Evolutionary conservation across 2,888 invertebrate species (phyloP), one percentile per base, ranked within the genome.

Genomic region (Drosophila picticornis): DNA sequence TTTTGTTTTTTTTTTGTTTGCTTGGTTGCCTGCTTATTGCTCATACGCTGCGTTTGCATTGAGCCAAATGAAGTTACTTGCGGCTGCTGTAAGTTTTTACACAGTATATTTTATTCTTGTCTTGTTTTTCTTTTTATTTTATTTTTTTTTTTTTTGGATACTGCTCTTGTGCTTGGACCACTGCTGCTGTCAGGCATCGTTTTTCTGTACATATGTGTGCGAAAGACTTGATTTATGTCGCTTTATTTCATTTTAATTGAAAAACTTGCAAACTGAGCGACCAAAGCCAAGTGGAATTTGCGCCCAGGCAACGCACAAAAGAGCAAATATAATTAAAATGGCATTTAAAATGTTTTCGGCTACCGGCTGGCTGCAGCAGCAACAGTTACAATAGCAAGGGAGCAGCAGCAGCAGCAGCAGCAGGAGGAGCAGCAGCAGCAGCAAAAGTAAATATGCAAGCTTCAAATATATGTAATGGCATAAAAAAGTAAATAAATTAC

Each of bases 161-260:
- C n/a, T 52, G 40, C 38, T 48, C 32, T 57, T 43, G 40, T 43
- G 64, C 46, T 53, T 36, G 46, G 59, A 34, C 13, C 53, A 11
- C 46, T 70, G 61, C 29, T 63, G 43, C 55, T 76, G 73, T 67
- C 73, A 77, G 72, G 40, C 77, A 51, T 52, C 65, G 70, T 78
- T 72, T 78, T 74, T 69, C 19, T 61, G 40, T 62, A 48, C 64
- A 56, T 62, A 62, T 78, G 64, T 68, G 63, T 77, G 72, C 36
- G 34, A 66, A 43, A 61, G 66, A 67, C 88, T 83, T 85, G 84
- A 85, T 85, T 85, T 85, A 85, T 88, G 89, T 86, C 84, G 76
- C 88, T 85, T 85, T 85, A 85, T 85, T 85, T 88, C 87, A 88
- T 86, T 85, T 84, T 85, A 88, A 85, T 85, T 85, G 84, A 85